Evolutionary conservation across 2,113 vertebrate species (phyloP).

Genomic region (Ptilorrhoa leucosticta): DNA sequence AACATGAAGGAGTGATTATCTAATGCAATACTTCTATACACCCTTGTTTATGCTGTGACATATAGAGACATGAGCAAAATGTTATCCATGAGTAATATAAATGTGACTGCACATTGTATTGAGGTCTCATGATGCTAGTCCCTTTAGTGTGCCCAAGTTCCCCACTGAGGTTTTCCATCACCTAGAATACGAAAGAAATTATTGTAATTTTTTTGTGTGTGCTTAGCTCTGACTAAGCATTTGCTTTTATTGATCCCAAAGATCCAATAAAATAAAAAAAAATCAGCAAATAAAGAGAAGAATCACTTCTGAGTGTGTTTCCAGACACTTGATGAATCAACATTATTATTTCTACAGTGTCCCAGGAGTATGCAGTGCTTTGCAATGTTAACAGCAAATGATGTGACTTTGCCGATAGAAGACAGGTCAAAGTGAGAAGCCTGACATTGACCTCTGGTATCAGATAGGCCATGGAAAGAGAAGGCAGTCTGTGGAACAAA

Average conservation of each 20-base stretch:
- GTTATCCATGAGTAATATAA: neutral
- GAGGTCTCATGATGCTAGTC: neutral
- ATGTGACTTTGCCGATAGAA: neutral
- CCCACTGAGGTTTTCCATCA: neutral
- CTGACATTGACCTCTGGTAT: neutral
- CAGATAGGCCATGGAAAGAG: neutral
- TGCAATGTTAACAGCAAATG: neutral
- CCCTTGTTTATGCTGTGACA: neutral
- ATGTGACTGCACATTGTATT: neutral
- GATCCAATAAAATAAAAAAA: neutral
- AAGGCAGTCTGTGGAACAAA: neutral
- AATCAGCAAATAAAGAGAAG: conserved; percentile 21
- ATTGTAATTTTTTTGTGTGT: neutral
- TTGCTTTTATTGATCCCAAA: conserved; percentile 44
- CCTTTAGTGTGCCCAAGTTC: neutral
- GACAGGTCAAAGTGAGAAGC: neutral
- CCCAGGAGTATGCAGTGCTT: neutral
- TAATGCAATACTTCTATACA: neutral
- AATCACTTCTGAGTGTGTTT: neutral
- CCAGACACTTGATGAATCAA: conserved; percentile 5
- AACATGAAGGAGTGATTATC: neutral
- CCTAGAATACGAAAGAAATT: neutral
- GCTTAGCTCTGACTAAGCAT: conserved; percentile 31
- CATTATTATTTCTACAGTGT: neutral
- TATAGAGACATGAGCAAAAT: neutral